Conservation (phyloP, 2,888 invertebrate genomes). For the Drosophila monieri region DNA sequence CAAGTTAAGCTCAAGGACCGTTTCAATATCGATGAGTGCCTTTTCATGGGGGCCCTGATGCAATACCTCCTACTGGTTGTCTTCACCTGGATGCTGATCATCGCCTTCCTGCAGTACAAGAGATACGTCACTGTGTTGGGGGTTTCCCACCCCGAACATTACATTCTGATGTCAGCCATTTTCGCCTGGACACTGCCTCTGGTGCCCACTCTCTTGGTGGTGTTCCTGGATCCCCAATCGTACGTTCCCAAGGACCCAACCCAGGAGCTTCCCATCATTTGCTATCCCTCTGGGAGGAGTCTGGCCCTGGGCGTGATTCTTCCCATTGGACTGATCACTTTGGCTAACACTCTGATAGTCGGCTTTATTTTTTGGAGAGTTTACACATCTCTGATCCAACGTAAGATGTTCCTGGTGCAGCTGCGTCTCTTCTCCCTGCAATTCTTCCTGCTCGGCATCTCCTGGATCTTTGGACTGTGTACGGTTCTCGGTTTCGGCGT, state of each 20-base stretch:
- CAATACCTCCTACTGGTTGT: slow-evolving; percentile 89
- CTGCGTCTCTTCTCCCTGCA: slow-evolving; percentile 86
- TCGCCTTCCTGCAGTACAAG: slow-evolving; percentile 88
- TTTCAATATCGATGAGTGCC: slow-evolving; percentile 83
- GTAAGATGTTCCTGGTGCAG: slow-evolving; percentile 84
- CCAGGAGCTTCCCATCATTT: slow-evolving; percentile 82
- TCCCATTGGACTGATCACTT: slow-evolving; percentile 85
- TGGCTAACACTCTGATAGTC: slow-evolving; percentile 86
- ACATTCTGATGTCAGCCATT: slow-evolving; percentile 87
- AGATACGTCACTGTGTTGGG: slow-evolving; percentile 88
- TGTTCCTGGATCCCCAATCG: slow-evolving; percentile 84
- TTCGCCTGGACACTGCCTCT: slow-evolving; percentile 88
- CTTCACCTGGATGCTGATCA: slow-evolving; percentile 90
- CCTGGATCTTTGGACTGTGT: slow-evolving; percentile 87
- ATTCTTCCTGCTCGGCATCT: slow-evolving; percentile 86
- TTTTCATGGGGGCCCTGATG: slow-evolving; percentile 86
- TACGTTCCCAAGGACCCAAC: slow-evolving; percentile 82
- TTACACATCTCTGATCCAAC: slow-evolving; percentile 80
- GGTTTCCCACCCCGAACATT: slow-evolving; percentile 85
- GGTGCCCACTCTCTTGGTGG: slow-evolving; percentile 85
- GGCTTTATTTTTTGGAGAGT: slow-evolving; percentile 84
- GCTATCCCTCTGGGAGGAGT: slow-evolving; percentile 85
- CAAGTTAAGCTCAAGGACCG: slow-evolving; percentile 15
- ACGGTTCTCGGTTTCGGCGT: slow-evolving; percentile 85
- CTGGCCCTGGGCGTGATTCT: slow-evolving; percentile 85